Evolutionary conservation across 2,888 invertebrate species (phyloP).

Genomic region (Harpagoxenus sublaevis): DNA sequence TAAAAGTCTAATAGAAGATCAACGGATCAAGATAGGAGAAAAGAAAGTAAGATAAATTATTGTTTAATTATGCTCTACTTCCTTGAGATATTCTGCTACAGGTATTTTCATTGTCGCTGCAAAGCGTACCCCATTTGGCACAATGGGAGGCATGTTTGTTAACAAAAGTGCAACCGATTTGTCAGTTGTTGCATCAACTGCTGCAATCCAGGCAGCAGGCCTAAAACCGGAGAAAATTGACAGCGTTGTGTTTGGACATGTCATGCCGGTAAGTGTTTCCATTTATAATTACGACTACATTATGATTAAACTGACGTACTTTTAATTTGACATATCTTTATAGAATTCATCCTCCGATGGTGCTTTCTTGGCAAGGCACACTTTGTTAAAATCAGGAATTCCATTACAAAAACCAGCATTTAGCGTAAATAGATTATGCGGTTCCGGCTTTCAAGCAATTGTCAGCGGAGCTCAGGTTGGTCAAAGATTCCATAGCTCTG

Average conservation of each 20-base stretch:
- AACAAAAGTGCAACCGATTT: constrained; percentile 92
- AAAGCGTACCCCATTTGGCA: constrained; percentile 98
- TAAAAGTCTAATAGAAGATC: background rate
- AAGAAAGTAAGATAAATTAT: background rate
- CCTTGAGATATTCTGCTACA: constrained; percentile 81
- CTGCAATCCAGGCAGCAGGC: constrained; percentile 92
- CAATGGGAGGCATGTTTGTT: constrained; percentile 95
- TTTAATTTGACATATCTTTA: constrained; percentile 15
- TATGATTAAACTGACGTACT: background rate
- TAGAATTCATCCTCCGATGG: constrained; percentile 90
- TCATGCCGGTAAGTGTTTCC: constrained; percentile 90
- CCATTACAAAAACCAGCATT: constrained; percentile 95
- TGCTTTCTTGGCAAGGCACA: constrained; percentile 94
- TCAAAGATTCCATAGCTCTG: background rate
- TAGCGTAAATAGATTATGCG: constrained; percentile 97
- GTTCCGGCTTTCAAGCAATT: constrained; percentile 98
- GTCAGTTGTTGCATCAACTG: constrained; percentile 93
- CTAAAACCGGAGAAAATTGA: constrained; percentile 95
- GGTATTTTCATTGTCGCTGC: constrained; percentile 97
- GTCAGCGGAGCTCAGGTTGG: constrained; percentile 95
- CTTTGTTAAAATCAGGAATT: constrained; percentile 94
- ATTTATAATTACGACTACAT: background rate
- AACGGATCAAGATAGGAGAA: background rate
- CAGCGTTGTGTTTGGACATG: constrained; percentile 96
- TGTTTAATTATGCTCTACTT: background rate